phyloP scores from a whole-genome alignment of 2,888 invertebrate species.

The Conistra vaccinii region DNA sequence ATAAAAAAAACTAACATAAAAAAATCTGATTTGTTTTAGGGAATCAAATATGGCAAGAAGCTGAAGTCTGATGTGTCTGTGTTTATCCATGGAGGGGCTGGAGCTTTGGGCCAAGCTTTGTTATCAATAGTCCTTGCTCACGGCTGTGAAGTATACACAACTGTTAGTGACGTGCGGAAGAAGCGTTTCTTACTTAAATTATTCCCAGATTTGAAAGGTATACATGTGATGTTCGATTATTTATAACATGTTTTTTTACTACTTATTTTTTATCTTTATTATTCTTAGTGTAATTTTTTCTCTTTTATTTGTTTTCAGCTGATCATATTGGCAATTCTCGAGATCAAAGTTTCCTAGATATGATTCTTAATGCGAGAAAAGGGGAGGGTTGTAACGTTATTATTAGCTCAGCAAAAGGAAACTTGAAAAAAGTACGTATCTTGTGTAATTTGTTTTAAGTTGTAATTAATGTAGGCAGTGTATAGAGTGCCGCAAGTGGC shows the following conservation, averaged over 20 bases:
- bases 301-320: too few species aligned
- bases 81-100: slow-evolving; percentile 60
- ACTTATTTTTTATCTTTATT: not conserved
- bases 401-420: slow-evolving; percentile 72
- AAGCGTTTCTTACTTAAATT: slow-evolving; percentile 71
- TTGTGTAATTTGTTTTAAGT: not conserved
- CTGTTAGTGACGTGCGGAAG: slow-evolving; percentile 72
- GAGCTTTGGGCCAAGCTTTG: slow-evolving; percentile 71
- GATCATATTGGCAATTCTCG: slow-evolving; percentile 80
- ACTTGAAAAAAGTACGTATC: slow-evolving; percentile 76
- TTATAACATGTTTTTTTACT: too few species aligned
- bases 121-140: slow-evolving; percentile 69
- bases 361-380: slow-evolving; percentile 72
- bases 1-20: too few species aligned
- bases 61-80: not conserved
- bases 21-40: slow-evolving; percentile 25
- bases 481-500: too few species aligned
- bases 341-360: slow-evolving; percentile 75
- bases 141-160: slow-evolving; percentile 71
- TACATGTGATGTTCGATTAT: too few species aligned
- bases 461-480: too few species aligned
- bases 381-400: slow-evolving; percentile 76
- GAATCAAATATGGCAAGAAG: not conserved
- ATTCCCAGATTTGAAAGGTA: slow-evolving; percentile 67
- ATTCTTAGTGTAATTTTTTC: too few species aligned